Evolutionary conservation across 2,113 vertebrate species (phyloP), one percentile per base, ranked within the genome.

Genomic region (Mirounga angustirostris): DNA sequence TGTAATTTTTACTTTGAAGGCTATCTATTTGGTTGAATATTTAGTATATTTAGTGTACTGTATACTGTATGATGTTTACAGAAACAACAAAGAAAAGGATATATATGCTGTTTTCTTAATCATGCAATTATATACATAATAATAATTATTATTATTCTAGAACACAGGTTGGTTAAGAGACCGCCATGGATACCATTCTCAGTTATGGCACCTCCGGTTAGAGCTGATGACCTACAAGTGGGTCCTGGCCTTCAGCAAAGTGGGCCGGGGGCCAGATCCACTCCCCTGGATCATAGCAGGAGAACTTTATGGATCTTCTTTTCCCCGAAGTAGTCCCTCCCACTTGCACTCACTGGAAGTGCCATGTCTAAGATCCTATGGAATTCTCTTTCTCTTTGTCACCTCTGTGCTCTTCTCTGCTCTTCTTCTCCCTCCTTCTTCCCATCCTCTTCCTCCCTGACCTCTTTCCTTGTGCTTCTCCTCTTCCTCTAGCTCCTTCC

Each of bases 11-110:
- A 28, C 26, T 83, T 56, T 26, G 28, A 28, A 43, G 81, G 71
- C 65, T 82, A 56, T 73, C 61, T 82, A 56, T 91, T 54, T 91
- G 82, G 54, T 67, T 82, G 71, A 78, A 78, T 36, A 58, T 33
- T 59, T 46, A 40, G 16, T 76, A 43, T 7, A 46, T 46, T 46
- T n/a, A 61, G 13, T 54, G 54, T 26, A 63, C n/a, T 89, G 19
- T 69, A 21, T 33, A 59, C 30, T 78, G 19, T 69, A 21, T 14
- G 33, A 50, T 40, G 56, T 46, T 91, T 63, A 26, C 6, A 69
- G 73, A 78, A 76, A 10, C 24, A 76, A n/a, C 28, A 19, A 85
- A 43, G 19, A 83, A 74, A 85, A 59, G 46, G 28, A 65, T 52
- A 67, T 15, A 67, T 22, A 52, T 10, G 11, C 14, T 67, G 4